Evolutionary conservation across 1,140 invertebrate species (phyloP).

Genomic region (Probaryconus sp.): DNA sequence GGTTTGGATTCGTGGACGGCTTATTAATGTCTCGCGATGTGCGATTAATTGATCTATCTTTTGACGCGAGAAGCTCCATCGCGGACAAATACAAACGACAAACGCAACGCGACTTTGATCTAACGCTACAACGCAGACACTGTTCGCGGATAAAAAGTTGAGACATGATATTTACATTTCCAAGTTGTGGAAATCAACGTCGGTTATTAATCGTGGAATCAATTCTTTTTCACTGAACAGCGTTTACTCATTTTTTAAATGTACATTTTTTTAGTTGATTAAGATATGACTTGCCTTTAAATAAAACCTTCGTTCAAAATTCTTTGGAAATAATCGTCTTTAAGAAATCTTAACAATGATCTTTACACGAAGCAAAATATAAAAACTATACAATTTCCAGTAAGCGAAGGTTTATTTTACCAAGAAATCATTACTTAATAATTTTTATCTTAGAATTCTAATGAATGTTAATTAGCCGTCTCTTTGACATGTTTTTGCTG

Average conservation of each 20-base stretch:
- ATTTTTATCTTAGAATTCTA: too few relatives aligned
- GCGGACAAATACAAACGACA: constrained; percentile 38
- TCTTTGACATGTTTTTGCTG: too few relatives aligned
- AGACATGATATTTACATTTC: constrained; percentile 51
- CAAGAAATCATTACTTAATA: too few relatives aligned
- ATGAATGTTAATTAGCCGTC: too few relatives aligned
- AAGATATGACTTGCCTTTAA: not conserved
- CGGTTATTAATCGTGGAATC: constrained; percentile 46
- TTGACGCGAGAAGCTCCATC: constrained; percentile 31
- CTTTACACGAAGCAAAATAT: too few relatives aligned
- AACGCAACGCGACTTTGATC: constrained; percentile 49
- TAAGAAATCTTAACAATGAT: too few relatives aligned
- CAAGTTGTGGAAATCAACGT: constrained; percentile 32
- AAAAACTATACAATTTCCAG: too few relatives aligned
- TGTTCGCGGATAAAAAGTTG: constrained; percentile 36
- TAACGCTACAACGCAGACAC: constrained; percentile 46
- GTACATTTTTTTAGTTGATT: not conserved
- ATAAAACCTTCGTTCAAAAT: too few relatives aligned
- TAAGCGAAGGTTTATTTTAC: too few relatives aligned
- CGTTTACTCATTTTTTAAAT: constrained; percentile 13
- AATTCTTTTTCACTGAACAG: constrained; percentile 34
- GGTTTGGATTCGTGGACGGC: constrained; percentile 34
- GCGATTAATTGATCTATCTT: constrained; percentile 52
- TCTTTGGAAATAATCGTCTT: too few relatives aligned
- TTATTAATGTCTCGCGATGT: constrained; percentile 54